Evolutionary conservation across 2,888 invertebrate species (phyloP), one percentile per base, ranked within the genome.

Genomic region (Incurvaria masculella): DNA sequence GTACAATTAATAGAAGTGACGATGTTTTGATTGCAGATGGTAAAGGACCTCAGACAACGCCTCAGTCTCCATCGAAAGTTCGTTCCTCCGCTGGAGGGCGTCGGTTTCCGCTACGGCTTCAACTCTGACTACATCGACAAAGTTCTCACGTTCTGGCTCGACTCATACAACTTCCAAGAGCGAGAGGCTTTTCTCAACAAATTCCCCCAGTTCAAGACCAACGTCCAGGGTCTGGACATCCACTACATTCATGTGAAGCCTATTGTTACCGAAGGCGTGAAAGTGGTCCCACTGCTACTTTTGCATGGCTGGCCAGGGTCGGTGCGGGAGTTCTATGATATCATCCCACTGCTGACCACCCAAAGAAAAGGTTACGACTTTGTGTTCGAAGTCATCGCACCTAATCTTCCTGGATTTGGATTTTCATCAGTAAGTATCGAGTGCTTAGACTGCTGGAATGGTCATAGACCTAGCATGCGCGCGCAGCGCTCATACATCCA

Each of bases 231-330:
- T 44, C 58, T 86, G 49, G 72, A 86, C 51, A 81, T 91, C 26
- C 87, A 89, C 61, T 90, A 84, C 64, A 66, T 89, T 23, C 86
- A 83, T 54, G 80, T 81, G 1, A 86, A 83, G 59, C 85, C 87
- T 2, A 21, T 4, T 10, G 33, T 33, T 2, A 18, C n/a, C 17
- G 41, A 45, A 17, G 54, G 54, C 4, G 26, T 60, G 1, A 62
- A 80, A 55, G 74, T 85, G 0, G 59, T 87, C 0, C 91, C 91
- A 0, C 55, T 93, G 2, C 65, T 91, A 1, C 57, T 93, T 10
- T 69, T 88, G 2, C 92, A 94, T 62, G 92, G 93, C 23, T 93
- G 92, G 92, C 91, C 91, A 1, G 91, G 91, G 1, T 89, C 88
- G 0, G 79, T 91, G 1, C 72, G 85, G 10, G 91, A 92, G 72